phyloP scores from a whole-genome alignment of 2,888 invertebrate species.

The Agrilus cyanescens region DNA sequence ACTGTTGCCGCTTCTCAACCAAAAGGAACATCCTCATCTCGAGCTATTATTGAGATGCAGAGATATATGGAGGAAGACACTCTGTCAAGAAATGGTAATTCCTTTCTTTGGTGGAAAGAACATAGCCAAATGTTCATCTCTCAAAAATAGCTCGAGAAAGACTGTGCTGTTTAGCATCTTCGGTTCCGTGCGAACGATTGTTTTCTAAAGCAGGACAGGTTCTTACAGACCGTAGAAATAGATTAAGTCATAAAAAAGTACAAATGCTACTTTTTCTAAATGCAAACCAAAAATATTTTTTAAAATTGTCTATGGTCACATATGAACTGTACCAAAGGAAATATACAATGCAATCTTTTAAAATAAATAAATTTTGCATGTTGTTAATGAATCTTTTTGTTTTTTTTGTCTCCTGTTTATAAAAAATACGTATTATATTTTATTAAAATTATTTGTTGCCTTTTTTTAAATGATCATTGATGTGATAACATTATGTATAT shows the following conservation, averaged over 20 bases:
- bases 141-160: conserved; percentile 13
- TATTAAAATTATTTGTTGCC: too few species aligned
- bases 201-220: conserved; percentile 18
- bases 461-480: too few species aligned
- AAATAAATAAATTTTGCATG: too few species aligned
- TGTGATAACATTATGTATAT: too few species aligned
- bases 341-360: too few species aligned
- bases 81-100: conserved; percentile 12
- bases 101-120: conserved; percentile 18
- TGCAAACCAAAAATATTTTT: neutral
- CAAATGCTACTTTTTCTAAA: conserved; percentile 8
- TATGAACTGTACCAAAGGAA: too few species aligned
- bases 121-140: conserved; percentile 14
- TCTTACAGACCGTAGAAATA: conserved; percentile 14
- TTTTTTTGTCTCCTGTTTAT: too few species aligned
- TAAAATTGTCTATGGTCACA: too few species aligned
- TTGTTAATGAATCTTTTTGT: too few species aligned
- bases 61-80: conserved; percentile 17
- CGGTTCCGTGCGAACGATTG: conserved; percentile 19
- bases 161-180: conserved; percentile 17
- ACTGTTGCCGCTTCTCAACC: neutral
- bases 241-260: conserved; percentile 13
- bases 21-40: conserved; percentile 9
- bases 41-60: conserved; percentile 16
- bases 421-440: too few species aligned